These are phyloP conservation scores for Aphidoletes aphidimyza DNA, from an alignment of 2,888 invertebrate genomes.

Conservation along the genomic window DNA sequence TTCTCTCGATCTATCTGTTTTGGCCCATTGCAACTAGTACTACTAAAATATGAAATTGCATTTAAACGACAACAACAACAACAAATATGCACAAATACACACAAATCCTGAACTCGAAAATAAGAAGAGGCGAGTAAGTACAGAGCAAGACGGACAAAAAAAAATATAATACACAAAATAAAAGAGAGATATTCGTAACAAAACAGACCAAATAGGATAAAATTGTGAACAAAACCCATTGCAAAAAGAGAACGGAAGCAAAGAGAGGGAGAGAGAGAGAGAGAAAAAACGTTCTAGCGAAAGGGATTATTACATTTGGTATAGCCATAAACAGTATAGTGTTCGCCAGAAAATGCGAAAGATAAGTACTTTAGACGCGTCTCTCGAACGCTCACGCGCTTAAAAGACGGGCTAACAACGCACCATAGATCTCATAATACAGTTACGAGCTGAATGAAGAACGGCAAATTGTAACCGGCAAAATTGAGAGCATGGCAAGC, in stretches of 20 bases:
- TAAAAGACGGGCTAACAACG: neutral
- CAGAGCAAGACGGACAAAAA: neutral
- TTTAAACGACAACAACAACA: neutral
- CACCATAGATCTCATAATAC: neutral
- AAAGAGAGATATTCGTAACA: neutral
- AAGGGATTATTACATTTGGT: slow-evolving; percentile 42
- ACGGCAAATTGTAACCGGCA: neutral
- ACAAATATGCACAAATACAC: neutral
- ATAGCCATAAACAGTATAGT: slow-evolving; percentile 26
- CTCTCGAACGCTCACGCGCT: neutral
- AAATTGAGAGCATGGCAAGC: neutral
- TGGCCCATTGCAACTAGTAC: neutral
- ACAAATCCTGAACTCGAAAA: neutral
- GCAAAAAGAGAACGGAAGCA: too few relatives aligned
- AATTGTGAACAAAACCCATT: slow-evolving; percentile 2
- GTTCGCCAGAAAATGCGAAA: neutral
- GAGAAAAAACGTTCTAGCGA: neutral
- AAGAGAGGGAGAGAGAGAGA: neutral
- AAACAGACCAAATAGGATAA: slow-evolving; percentile 27
- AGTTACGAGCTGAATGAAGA: neutral
- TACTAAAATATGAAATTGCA: slow-evolving; percentile 15
- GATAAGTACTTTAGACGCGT: slow-evolving; percentile 22
- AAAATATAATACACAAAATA: neutral
- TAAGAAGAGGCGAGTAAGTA: neutral
- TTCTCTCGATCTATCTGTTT: neutral